Evolutionary conservation across 30 jellyfish, hydroid and myxozoan genomes (phyloP).

Genomic region (Hydractinia symbiolongicarpus): DNA sequence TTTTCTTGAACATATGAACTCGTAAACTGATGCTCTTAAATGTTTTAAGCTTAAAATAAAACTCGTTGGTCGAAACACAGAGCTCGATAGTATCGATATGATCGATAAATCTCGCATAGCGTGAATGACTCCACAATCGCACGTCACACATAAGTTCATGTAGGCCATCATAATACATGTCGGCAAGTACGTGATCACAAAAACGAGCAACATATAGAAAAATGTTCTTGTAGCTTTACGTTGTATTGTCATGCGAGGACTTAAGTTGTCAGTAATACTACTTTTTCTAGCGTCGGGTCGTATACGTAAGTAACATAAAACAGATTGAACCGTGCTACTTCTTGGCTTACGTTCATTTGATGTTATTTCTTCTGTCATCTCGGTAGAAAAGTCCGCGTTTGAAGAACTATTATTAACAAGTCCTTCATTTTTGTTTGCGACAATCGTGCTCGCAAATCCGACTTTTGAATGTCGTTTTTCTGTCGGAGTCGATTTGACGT

Average conservation of each 20-base stretch:
- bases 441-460: background rate
- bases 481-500: background rate
- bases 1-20: too few relatives aligned
- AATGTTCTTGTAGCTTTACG: conserved; percentile 21
- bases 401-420: background rate
- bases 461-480: conserved; percentile 5
- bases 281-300: background rate
- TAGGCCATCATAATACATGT: conserved; percentile 20
- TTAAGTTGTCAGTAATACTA: background rate
- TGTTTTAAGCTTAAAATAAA: conserved; percentile 10
- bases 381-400: background rate
- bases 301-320: background rate
- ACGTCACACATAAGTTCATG: conserved; percentile 19
- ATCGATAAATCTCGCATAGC: conserved; percentile 21
- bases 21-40: conserved; percentile 9
- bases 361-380: background rate
- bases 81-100: conserved; percentile 22
- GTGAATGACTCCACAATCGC: conserved; percentile 24
- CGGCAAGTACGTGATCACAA: conserved; percentile 30
- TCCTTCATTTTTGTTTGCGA: background rate
- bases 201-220: conserved; percentile 22
- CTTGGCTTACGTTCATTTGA: background rate
- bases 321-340: background rate
- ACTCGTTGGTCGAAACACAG: conserved; percentile 31
- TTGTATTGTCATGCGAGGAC: conserved; percentile 13